Percentiles rank a stretch among this genome's conserved stretches.
These are phyloP conservation scores for Apotomis turbidana DNA, from an alignment of 2,888 invertebrate genomes.

Conservation along the genomic window DNA sequence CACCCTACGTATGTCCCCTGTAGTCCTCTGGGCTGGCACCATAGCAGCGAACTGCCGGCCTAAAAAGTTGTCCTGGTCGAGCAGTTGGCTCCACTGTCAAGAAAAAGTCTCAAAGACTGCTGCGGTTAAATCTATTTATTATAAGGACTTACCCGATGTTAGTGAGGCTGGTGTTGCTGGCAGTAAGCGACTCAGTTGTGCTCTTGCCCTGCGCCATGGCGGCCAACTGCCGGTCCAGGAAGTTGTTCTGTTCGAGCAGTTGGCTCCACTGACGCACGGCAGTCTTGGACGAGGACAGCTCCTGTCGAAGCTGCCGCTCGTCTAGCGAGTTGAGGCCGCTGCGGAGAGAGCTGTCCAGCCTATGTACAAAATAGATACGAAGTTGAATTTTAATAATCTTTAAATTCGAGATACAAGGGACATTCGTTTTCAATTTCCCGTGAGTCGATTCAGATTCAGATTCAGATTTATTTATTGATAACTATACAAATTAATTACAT, in stretches of 20 bases:
- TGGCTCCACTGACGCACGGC: conserved; percentile 80
- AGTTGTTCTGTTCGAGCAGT: conserved; percentile 74
- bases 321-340: conserved; percentile 80
- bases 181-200: conserved; percentile 73
- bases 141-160: conserved; percentile 74
- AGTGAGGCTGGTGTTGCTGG: conserved; percentile 78
- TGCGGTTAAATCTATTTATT: neutral
- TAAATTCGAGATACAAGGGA: no score
- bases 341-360: conserved; percentile 78
- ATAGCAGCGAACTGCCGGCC: neutral
- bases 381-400: neutral
- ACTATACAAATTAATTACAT: no score
- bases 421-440: no score
- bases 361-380: conserved; percentile 43
- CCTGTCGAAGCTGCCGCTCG: conserved; percentile 76
- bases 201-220: conserved; percentile 78
- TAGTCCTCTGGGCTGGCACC: no score
- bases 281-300: conserved; percentile 73
- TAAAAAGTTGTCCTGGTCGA: neutral
- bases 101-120: no score
- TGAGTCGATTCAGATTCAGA: no score
- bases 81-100: neutral
- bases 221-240: conserved; percentile 74
- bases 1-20: no score
- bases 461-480: no score